Conservation (phyloP, 2,888 invertebrate species). For the Oscheius sp. region DNA sequence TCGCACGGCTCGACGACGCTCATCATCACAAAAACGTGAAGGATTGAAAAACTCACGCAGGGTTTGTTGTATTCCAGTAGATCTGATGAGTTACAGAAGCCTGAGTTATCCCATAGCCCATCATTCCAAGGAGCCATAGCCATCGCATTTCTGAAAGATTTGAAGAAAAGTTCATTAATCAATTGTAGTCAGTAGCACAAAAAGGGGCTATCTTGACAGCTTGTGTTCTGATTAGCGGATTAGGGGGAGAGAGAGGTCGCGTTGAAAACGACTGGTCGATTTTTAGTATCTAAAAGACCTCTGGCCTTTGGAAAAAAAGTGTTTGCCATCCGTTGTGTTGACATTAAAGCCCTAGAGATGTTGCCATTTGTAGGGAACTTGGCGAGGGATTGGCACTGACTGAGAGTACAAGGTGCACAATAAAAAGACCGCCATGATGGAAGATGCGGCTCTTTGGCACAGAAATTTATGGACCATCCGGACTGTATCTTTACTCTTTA, state of each 20-base stretch:
- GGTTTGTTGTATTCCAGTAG: constrained; percentile 30
- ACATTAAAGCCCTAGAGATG: neutral
- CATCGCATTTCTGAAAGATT: neutral
- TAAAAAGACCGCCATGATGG: constrained; percentile 18
- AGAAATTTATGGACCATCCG: constrained; percentile 20
- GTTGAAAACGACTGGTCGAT: neutral
- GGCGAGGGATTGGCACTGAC: too few species aligned
- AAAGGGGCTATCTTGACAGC: neutral
- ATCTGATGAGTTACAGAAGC: constrained; percentile 19
- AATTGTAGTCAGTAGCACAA: neutral
- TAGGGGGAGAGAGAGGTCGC: neutral
- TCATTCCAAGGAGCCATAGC: neutral
- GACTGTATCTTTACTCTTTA: constrained; percentile 24
- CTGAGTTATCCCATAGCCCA: neutral
- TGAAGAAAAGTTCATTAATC: neutral
- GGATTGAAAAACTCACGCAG: constrained; percentile 21
- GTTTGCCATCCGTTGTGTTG: neutral
- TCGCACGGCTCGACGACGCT: neutral
- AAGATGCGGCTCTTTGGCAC: constrained; percentile 13
- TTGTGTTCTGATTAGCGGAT: constrained; percentile 1
- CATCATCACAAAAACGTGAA: neutral
- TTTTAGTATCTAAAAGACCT: too few species aligned
- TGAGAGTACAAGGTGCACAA: neutral
- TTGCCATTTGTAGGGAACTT: too few species aligned
- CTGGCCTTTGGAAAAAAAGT: too few species aligned